A percentile compares a stretch with the other conserved stretches of the same genome.
These are phyloP conservation scores for Auanema sp. DNA, from an alignment of 2,888 invertebrate genomes.

Conservation along the genomic window DNA sequence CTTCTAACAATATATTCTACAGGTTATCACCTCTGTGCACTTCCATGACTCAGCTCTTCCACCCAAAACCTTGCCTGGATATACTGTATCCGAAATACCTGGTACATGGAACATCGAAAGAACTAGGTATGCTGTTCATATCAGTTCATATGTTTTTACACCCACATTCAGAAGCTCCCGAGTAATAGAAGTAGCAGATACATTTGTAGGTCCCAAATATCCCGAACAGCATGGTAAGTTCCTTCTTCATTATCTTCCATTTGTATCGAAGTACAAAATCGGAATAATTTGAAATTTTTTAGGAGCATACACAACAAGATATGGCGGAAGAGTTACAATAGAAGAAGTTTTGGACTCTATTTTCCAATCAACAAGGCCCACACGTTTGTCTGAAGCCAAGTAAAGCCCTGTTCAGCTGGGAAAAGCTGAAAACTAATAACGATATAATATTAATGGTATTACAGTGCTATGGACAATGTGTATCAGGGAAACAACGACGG, in stretches of 20 bases:
- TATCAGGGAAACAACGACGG: slow-evolving; percentile 52
- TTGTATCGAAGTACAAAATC: not conserved
- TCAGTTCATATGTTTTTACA: not conserved
- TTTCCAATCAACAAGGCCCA: slow-evolving; percentile 77
- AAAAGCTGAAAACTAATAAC: too few relatives aligned
- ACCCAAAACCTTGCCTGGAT: slow-evolving; percentile 50
- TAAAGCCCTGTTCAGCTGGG: too few relatives aligned
- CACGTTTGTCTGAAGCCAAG: slow-evolving; percentile 13
- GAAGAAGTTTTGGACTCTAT: slow-evolving; percentile 91
- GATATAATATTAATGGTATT: not conserved
- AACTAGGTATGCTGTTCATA: slow-evolving; percentile 2
- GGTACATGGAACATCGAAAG: slow-evolving; percentile 57
- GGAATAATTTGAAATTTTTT: slow-evolving; percentile 10
- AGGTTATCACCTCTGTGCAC: slow-evolving; percentile 13
- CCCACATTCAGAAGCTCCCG: slow-evolving; percentile 33
- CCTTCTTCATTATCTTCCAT: not conserved
- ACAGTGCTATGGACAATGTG: slow-evolving; percentile 29
- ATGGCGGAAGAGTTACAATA: slow-evolving; percentile 71
- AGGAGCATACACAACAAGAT: slow-evolving; percentile 40
- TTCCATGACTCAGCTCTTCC: slow-evolving; percentile 2
- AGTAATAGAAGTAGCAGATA: slow-evolving; percentile 64
- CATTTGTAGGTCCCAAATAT: slow-evolving; percentile 53
- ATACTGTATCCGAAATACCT: slow-evolving; percentile 62
- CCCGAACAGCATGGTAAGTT: slow-evolving; percentile 41
- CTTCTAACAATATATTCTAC: not conserved